Percentiles rank a stretch among this genome's conserved stretches.
Conservation (phyloP, 2,113 vertebrate species). For the Recurvirostra avosetta region DNA sequence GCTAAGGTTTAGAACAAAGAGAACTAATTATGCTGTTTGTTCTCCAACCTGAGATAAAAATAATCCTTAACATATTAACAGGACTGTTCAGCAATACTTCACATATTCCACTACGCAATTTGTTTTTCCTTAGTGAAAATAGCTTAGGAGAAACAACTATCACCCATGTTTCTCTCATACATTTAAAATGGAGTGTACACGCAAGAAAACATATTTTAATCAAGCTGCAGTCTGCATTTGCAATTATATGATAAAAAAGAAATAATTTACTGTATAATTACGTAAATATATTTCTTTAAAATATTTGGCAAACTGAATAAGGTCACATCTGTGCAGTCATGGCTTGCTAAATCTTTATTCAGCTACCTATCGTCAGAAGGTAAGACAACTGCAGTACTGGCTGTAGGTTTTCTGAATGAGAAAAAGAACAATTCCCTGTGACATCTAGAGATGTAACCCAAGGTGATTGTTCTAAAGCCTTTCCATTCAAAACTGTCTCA, state of each 20-base stretch:
- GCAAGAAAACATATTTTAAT: neutral
- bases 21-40: conserved; percentile 18
- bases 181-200: neutral
- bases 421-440: neutral
- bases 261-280: neutral
- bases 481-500: neutral
- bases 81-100: neutral
- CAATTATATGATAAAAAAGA: neutral
- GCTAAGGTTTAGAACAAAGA: neutral
- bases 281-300: neutral
- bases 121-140: neutral
- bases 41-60: conserved; percentile 14
- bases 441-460: neutral
- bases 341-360: neutral
- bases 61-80: neutral
- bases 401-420: neutral
- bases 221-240: neutral
- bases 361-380: neutral
- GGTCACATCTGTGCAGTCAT: neutral
- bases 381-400: neutral
- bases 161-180: neutral
- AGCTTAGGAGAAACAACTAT: neutral
- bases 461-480: neutral
- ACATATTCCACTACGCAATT: neutral
- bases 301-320: neutral